Base-by-base conservation (phyloP, 2,113 vertebrate species). In the Dromaius novaehollandiae region DNA sequence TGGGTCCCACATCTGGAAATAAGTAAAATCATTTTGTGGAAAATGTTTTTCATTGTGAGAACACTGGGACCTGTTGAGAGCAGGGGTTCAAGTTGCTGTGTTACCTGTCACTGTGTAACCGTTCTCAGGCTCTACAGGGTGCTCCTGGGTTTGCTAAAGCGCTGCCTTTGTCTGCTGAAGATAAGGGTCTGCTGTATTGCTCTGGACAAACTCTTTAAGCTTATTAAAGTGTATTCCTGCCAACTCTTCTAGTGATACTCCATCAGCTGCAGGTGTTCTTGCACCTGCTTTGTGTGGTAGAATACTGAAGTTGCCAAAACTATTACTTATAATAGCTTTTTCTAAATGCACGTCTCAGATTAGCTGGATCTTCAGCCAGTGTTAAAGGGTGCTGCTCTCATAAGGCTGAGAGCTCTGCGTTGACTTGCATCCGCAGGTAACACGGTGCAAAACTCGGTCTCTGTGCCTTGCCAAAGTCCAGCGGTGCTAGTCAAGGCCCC, bases 391-490 rank as follows among this genome's bases (percentile, higher is more conserved):
- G 42, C 60, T 22, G 28, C 1, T 38, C 38, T 0, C 0, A 3
- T 0, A 1, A 10, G 7, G 4, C 51, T 2, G 1, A 34, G 28
- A 36, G 30, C 55, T 34, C 2, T 61, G 3, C 2, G 0, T 1
- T 5, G 26, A 5, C 13, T 51, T 60, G 7, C 38, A 15, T 6
- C 66, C 71, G 68, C 46, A 0, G 0, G 9, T 13, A 7, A 48
- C 6, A 22, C 0, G 0, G 9, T 14, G 87, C 60, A 1, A 19
- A 44, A 8, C 21, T 26, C 3, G 3, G n/a, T 28, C 15, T 48
- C 16, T 73, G 69, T 48, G 22, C 61, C 22, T 58, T 19, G 40
- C 74, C 61, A 11, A 64, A 13, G 12, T 21, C 22, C 0, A 0
- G 4, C 4, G 28, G 66, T 2, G 0, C 42, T 1, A 0, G 6